Percentiles rank a stretch among this genome's conserved stretches.
Evolutionary conservation across 2,888 invertebrate species (phyloP).

Genomic region (Drosophila mimica): DNA sequence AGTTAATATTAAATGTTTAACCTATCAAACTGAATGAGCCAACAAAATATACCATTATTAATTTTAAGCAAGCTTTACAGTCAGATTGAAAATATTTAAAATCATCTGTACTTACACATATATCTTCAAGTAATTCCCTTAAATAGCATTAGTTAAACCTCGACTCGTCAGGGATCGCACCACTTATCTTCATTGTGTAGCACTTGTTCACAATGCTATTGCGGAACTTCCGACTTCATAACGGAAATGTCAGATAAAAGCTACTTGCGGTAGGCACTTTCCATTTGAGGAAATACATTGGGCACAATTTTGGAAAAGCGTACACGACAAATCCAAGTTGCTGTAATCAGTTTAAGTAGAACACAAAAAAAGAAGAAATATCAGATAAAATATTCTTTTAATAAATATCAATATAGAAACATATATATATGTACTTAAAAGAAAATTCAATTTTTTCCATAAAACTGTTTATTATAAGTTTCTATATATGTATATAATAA

Average conservation of each 20-base stretch:
- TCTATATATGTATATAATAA: no score
- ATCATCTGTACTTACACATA: neutral
- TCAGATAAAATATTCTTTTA: no score
- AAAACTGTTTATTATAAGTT: no score
- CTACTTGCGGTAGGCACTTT: slow-evolving; percentile 35
- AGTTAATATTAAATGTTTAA: neutral
- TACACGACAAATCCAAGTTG: neutral
- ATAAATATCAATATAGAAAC: no score
- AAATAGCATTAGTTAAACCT: no score
- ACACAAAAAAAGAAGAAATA: neutral
- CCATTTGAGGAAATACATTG: slow-evolving; percentile 4
- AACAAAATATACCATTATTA: neutral
- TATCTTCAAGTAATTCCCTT: neutral
- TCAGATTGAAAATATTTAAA: neutral
- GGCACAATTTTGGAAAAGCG: neutral
- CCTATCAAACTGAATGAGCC: neutral
- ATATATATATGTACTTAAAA: no score
- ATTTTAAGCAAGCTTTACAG: neutral
- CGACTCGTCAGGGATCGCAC: neutral
- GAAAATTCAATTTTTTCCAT: no score
- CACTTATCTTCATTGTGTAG: slow-evolving; percentile 9
- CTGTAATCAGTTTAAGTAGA: neutral
- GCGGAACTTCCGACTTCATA: slow-evolving; percentile 32
- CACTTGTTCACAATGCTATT: slow-evolving; percentile 34
- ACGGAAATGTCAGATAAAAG: slow-evolving; percentile 50